phyloP scores from a whole-genome alignment of 2,888 invertebrate genomes.

The Achlya flavicornis region DNA sequence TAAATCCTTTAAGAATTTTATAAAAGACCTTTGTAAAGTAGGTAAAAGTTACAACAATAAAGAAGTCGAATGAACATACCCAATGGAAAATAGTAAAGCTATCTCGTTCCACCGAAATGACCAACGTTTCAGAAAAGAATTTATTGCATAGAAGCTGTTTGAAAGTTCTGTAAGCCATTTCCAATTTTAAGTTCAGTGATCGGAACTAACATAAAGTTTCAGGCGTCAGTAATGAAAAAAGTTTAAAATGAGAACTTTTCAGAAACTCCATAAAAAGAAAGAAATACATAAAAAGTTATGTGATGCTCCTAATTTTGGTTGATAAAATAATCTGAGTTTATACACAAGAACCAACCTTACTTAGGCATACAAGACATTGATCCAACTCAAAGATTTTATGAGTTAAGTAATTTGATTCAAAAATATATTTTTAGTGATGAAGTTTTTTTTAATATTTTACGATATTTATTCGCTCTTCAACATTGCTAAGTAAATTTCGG shows the following conservation, averaged over 20 bases:
- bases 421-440: too few species aligned
- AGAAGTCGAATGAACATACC: too few species aligned
- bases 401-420: too few species aligned
- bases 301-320: neutral
- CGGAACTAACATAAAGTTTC: conserved; percentile 4
- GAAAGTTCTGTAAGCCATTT: neutral
- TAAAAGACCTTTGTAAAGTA: too few species aligned
- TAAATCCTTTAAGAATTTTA: too few species aligned
- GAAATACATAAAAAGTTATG: neutral
- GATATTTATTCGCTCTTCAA: too few species aligned
- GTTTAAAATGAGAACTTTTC: conserved; percentile 3
- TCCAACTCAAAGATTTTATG: too few species aligned
- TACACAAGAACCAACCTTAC: neutral
- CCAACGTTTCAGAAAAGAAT: neutral
- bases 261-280: neutral
- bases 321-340: neutral
- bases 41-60: too few species aligned
- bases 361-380: neutral
- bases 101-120: too few species aligned
- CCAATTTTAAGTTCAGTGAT: neutral
- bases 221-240: conserved; percentile 12
- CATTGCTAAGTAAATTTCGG: too few species aligned
- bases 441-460: too few species aligned
- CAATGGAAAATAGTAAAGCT: too few species aligned
- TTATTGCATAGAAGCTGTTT: neutral